Evolutionary conservation across 2,888 invertebrate genomes (phyloP), one percentile per base, ranked within the genome.

Genomic region (Hirudinaria manillensis): DNA sequence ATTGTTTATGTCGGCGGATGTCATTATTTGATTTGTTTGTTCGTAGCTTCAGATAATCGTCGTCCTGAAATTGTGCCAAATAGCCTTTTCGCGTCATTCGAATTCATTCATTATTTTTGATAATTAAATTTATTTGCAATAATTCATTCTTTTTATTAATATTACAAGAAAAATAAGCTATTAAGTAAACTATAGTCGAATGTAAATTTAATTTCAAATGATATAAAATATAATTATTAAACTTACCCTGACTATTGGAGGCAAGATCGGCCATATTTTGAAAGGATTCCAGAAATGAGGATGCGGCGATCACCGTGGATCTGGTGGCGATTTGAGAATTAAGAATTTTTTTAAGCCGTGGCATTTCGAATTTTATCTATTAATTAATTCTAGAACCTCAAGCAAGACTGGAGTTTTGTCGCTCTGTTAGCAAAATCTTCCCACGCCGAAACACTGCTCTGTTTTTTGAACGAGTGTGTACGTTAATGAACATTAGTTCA

Each of bases 241-340:
- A n/a, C 76, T 75, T 87, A 95, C 97, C 97, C 91, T 94, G 90
- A 79, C 96, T 92, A 86, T 91, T 93, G 79, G 96, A 97, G 67
- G 97, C 97, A 81, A 95, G 92, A 87, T 98, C 98, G 79, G 97
- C 96, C 77, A 98, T 94, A 88, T 93, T 94, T 88, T 98, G 98
- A 89, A 98, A 95, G 77, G 96, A 93, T 85, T 98, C 97, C 87
- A 97, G 89, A 87, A 96, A 98, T 21, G 78, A 76, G 21, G 70
- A 70, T 27, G 78, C 76, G 3, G 78, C 78, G 82, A 92, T 89
- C 83, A 96, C 90, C 77, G 94, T 93, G 80, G 94, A 91, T 87
- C 95, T 96, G 89, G 78, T 82, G 80, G 67, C 77, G 24, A 68
- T 34, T 51, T n/a, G 53, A 36, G 1, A 38, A 24, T 24, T 24